Percentiles rank a stretch among this genome's conserved stretches.
Conservation (phyloP, 35 echinoderm and acorn worm genomes). For the Strongylocentrotus purpuratus region DNA sequence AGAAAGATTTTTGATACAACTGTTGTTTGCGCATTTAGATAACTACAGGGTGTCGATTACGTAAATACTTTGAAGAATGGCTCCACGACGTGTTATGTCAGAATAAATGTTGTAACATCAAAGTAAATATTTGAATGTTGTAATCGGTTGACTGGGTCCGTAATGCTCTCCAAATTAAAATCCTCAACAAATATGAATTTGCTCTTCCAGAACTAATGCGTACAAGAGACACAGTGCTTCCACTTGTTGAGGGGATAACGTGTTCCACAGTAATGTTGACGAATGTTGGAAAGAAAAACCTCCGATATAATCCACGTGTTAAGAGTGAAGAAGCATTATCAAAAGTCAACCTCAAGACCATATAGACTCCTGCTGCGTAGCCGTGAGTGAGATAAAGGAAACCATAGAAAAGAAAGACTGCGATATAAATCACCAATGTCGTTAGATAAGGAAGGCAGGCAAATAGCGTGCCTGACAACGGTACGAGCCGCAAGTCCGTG, state of each 20-base stretch:
- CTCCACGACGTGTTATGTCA: neutral
- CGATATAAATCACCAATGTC: neutral
- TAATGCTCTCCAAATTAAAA: neutral
- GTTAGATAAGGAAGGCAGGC: neutral
- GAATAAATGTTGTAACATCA: neutral
- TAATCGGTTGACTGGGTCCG: neutral
- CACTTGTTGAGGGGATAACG: neutral
- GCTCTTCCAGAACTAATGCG: neutral
- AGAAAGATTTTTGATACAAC: neutral
- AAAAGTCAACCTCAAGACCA: neutral
- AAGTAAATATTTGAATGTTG: neutral
- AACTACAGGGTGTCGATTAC: neutral
- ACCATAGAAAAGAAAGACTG: neutral
- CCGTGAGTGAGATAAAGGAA: neutral
- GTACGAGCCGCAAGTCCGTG: neutral
- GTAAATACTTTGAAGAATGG: neutral
- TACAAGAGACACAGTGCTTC: neutral
- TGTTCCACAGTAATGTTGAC: neutral
- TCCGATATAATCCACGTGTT: neutral
- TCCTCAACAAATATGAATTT: neutral
- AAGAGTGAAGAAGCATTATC: neutral
- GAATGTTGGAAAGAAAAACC: neutral
- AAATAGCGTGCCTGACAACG: constrained; percentile 4
- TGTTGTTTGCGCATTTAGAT: neutral
- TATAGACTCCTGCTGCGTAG: neutral